Base-by-base conservation (phyloP, 1,140 invertebrate species). In the Pseudoatta argentina region DNA sequence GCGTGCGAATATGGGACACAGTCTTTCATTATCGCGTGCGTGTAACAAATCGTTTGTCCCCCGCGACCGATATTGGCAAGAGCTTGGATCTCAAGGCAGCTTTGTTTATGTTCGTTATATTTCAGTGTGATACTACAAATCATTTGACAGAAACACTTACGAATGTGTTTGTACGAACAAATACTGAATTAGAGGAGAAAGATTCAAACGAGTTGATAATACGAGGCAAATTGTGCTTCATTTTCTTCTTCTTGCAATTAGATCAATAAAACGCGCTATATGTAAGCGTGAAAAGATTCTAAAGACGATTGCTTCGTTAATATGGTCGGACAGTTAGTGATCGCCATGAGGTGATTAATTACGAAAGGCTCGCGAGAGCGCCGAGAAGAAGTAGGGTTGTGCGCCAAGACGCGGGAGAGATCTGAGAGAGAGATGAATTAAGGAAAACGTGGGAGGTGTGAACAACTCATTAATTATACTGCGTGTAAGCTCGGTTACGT, bases 381-480 rank as follows among this genome's bases (percentile, higher is more conserved):
- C 24, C n/a, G 44, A 14, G 34, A n/a, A 78, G 48, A 24, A 77
- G 77, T 21, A 67, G 66, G 75, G 16, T 51, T 44, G 55, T 6
- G 69, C 53, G 76, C 57, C 30, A 34, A 55, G 61, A 34, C n/a
- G 57, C n/a, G 57, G 48, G 51, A 34, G 59, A 71, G 44, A 53
- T 30, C 6, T 16, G 82, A 78, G 69, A 85, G 63, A 71, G 57
- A 59, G 67, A 83, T 30, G 66, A 69, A 88, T 81, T 86, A 83
- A 86, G 71, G 39, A 87, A 71, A 89, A 81, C 82, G 91, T 92
- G 85, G 91, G 92, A 92, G 87, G 89, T 91, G 89, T 76, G 89
- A 91, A 92, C 87, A 87, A 89, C 87, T 77, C 87, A 92, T 92
- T 92, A 91, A 92, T 92, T 92, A 92, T 86, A 69, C 51, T 30